A percentile compares a stretch with the other conserved stretches of the same genome.
phyloP scores from a whole-genome alignment of 2,113 vertebrate species.

The Clarias batrachus region DNA sequence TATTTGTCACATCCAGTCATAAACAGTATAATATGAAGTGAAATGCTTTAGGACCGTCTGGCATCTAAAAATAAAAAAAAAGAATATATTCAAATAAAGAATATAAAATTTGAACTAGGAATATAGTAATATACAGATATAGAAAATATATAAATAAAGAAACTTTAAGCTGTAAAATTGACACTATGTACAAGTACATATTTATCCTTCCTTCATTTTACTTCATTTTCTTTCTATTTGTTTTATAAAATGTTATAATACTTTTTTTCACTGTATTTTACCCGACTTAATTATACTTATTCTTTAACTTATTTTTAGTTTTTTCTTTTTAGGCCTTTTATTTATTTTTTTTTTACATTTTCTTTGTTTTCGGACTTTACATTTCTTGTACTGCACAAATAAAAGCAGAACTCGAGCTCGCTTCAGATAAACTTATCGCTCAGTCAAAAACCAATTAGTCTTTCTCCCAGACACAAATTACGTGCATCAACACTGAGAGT shows the following conservation, averaged over 20 bases:
- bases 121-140: too few relatives aligned
- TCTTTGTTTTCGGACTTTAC: not conserved
- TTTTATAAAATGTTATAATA: not conserved
- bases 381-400: not conserved
- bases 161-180: too few relatives aligned
- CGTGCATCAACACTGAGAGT: not conserved
- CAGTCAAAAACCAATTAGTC: not conserved
- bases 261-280: not conserved
- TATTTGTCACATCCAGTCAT: too few relatives aligned
- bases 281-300: not conserved
- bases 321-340: not conserved
- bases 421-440: not conserved
- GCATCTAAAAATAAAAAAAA: too few relatives aligned
- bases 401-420: not conserved
- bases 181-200: too few relatives aligned
- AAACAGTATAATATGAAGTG: too few relatives aligned
- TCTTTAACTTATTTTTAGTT: not conserved
- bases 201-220: not conserved
- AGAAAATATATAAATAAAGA: too few relatives aligned
- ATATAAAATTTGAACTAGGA: too few relatives aligned
- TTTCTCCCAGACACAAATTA: too few relatives aligned
- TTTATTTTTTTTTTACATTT: not conserved
- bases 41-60: too few relatives aligned
- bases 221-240: not conserved
- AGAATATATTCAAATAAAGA: too few relatives aligned